These are phyloP conservation scores for Bombus waltoni DNA, from an alignment of 1,140 invertebrate species.

Conservation along the genomic window DNA sequence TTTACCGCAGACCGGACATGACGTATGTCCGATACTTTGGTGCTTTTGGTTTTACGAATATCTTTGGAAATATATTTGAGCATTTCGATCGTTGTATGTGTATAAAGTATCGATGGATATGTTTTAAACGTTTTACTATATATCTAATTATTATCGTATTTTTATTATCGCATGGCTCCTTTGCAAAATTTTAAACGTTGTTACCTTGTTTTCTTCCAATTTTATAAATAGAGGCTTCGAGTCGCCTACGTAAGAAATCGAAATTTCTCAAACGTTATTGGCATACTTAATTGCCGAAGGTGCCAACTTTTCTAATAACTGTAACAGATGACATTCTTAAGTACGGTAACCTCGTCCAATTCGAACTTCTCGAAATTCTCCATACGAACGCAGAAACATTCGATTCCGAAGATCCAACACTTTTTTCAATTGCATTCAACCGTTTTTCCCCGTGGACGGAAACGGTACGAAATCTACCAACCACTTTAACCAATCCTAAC, in stretches of 20 bases:
- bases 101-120: neutral
- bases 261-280: no score
- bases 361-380: neutral
- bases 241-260: no score
- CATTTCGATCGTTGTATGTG: neutral
- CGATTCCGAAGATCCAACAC: neutral
- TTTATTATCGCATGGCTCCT: no score
- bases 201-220: neutral
- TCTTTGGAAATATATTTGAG: neutral
- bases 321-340: neutral
- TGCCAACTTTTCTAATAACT: neutral
- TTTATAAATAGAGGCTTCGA: neutral
- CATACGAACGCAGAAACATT: neutral
- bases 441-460: neutral
- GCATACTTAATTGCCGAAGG: neutral
- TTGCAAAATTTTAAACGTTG: no score
- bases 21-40: neutral
- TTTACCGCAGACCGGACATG: neutral
- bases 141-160: no score
- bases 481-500: constrained; percentile 5
- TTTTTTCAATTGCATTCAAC: neutral
- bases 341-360: neutral
- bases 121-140: no score
- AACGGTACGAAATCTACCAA: neutral
- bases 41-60: neutral